Evolutionary conservation across 2,888 invertebrate species (phyloP).

Genomic region (Caenorhabditis panamensis): DNA sequence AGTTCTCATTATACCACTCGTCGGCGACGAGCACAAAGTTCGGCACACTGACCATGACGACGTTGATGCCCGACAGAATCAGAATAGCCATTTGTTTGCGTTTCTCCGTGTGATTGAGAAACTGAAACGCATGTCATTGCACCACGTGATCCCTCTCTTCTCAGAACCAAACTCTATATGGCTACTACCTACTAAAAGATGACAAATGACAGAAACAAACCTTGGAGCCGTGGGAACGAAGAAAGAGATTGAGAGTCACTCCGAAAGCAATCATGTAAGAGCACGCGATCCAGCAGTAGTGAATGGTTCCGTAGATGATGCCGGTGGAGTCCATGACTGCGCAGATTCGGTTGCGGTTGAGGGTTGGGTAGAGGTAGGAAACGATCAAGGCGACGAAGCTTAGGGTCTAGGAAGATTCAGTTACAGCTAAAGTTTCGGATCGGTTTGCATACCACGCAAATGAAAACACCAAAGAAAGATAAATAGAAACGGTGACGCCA

Average conservation of each 20-base stretch:
- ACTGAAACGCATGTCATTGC: slow-evolving; percentile 50
- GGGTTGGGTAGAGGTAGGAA: slow-evolving; percentile 25
- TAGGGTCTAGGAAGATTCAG: slow-evolving; percentile 33
- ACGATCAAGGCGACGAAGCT: slow-evolving; percentile 42
- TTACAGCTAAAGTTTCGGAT: neutral
- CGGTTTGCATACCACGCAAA: slow-evolving; percentile 42
- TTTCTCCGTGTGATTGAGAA: slow-evolving; percentile 57
- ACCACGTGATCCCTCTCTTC: slow-evolving; percentile 6
- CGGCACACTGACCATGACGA: slow-evolving; percentile 67
- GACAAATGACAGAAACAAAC: slow-evolving; percentile 18
- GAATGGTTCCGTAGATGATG: slow-evolving; percentile 65
- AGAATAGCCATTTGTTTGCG: slow-evolving; percentile 65
- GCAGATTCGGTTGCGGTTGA: slow-evolving; percentile 57
- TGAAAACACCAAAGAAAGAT: slow-evolving; percentile 36
- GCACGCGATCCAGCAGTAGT: slow-evolving; percentile 60
- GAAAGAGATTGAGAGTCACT: slow-evolving; percentile 53
- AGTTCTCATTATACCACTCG: slow-evolving; percentile 61
- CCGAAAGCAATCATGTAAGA: slow-evolving; percentile 62
- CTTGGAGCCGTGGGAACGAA: slow-evolving; percentile 54
- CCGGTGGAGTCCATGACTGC: slow-evolving; percentile 70
- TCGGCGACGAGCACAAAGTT: slow-evolving; percentile 67
- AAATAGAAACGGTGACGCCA: slow-evolving; percentile 59
- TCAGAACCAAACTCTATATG: slow-evolving; percentile 10
- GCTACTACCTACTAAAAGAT: neutral
- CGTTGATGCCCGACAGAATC: slow-evolving; percentile 62